Evolutionary conservation across 1,140 invertebrate genomes (phyloP).

Genomic region (Bombyx mori): ASM3026992v2 NC_085123.1:5333501-5334000

Average conservation of each 20-base stretch:
- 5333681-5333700: constrained; percentile 16
- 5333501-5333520: too few species aligned
- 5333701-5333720: constrained; percentile 22
- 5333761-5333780: constrained; percentile 37
- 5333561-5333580: too few species aligned
- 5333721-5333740: constrained; percentile 10
- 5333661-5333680: constrained; percentile 17
- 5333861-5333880: constrained; percentile 20
- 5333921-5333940: constrained; percentile 20
- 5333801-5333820: constrained; percentile 34
- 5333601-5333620: too few species aligned
- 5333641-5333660: constrained; percentile 6
- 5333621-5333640: constrained; percentile 8
- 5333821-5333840: constrained; percentile 41
- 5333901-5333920: constrained; percentile 14
- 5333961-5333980: constrained; percentile 77
- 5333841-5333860: constrained; percentile 41
- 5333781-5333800: constrained; percentile 38
- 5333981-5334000: constrained; percentile 89
- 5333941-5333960: constrained; percentile 76
- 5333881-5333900: constrained; percentile 28
- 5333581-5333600: too few species aligned
- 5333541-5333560: too few species aligned
- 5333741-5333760: constrained; percentile 10
- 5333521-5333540: too few species aligned